A percentile compares a stretch with the other conserved stretches of the same genome.
These are phyloP conservation scores for Diachasmimorpha longicaudata DNA, from an alignment of 1,140 invertebrate genomes.

Conservation along the genomic window DNA sequence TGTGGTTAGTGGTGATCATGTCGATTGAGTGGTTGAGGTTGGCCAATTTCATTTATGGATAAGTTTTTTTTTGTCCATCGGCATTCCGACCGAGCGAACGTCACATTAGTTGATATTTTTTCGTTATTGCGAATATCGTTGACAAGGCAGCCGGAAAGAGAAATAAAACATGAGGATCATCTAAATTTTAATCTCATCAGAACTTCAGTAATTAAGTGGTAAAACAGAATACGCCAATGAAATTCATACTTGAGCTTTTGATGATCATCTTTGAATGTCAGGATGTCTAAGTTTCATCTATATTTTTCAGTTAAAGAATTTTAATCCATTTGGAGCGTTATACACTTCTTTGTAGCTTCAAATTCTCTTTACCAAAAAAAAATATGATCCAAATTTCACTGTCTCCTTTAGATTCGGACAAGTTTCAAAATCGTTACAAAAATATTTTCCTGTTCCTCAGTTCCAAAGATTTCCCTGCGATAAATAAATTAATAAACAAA, in stretches of 20 bases:
- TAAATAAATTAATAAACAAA: no score
- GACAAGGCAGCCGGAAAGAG: conserved; percentile 15
- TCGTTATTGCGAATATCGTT: background rate
- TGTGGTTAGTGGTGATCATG: background rate
- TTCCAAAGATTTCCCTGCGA: no score
- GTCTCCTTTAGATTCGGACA: background rate
- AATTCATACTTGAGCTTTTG: no score
- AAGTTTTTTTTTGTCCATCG: conserved; percentile 11
- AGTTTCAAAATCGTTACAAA: background rate
- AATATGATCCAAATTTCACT: background rate
- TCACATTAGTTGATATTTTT: background rate
- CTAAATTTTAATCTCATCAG: background rate
- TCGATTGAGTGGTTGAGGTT: background rate
- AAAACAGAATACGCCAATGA: no score
- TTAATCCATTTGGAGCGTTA: no score
- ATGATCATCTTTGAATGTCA: no score
- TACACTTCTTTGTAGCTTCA: background rate
- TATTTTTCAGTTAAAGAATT: no score
- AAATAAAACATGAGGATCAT: conserved; percentile 3
- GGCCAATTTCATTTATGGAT: conserved; percentile 22
- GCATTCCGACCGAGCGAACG: conserved; percentile 59
- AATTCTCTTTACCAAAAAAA: background rate
- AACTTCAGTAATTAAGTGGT: background rate
- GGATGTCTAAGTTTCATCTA: no score
- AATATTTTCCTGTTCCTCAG: no score